Percentiles rank a stretch among this genome's conserved stretches.
phyloP scores from a whole-genome alignment of 2,888 invertebrate genomes.

The Isoperla grammatica region DNA sequence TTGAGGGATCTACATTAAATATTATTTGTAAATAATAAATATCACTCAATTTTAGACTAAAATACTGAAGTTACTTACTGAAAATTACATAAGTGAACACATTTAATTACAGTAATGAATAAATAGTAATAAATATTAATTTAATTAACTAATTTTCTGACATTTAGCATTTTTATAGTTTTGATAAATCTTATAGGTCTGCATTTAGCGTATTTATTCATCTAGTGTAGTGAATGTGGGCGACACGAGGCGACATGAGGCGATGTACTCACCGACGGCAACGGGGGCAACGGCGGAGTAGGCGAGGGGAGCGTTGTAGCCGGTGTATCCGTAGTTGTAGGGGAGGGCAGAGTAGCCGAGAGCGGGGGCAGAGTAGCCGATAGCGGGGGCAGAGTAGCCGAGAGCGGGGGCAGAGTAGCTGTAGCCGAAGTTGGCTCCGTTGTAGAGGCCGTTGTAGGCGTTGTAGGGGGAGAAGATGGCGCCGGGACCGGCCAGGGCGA shows the following conservation, averaged over 20 bases:
- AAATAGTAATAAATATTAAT: no score
- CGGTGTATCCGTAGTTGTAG: slow-evolving; percentile 3
- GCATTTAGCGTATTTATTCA: no score
- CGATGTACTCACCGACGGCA: slow-evolving; percentile 11
- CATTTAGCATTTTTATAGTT: no score
- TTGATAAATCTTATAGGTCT: no score
- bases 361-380: slow-evolving; percentile 12
- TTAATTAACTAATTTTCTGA: no score
- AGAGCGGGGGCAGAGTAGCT: slow-evolving; percentile 5
- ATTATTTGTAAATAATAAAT: no score
- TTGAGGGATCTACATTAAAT: no score
- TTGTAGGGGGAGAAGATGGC: slow-evolving; percentile 28
- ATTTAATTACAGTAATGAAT: no score
- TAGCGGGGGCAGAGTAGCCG: slow-evolving; percentile 10
- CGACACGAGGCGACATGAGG: slow-evolving; percentile 17
- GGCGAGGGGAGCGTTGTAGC: slow-evolving; percentile 10
- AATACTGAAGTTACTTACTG: no score
- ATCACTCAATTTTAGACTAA: no score
- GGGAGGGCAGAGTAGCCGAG: slow-evolving; percentile 13
- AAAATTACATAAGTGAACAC: no score
- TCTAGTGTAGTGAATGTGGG: slow-evolving; percentile 28
- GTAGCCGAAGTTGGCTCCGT: slow-evolving; percentile 18
- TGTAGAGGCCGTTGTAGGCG: slow-evolving; percentile 24
- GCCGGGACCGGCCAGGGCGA: slow-evolving; percentile 32
- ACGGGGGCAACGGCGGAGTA: slow-evolving; percentile 18